Conservation (phyloP, 2,113 vertebrate species). For the Psittacus erithacus region DNA sequence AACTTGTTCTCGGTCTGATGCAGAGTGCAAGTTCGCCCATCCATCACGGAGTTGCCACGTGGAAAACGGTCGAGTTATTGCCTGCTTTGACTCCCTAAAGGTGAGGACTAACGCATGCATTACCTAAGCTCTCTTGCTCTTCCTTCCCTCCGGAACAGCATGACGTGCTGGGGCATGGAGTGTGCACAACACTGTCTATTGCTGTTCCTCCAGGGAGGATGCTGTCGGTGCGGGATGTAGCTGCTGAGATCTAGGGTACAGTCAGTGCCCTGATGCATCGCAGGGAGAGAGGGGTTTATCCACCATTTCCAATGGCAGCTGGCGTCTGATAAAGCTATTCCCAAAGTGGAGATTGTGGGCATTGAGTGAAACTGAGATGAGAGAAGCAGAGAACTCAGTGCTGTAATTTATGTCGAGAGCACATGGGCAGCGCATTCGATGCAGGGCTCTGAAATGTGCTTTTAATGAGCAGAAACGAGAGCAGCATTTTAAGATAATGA, state of each 20-base stretch:
- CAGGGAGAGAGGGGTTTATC: not conserved
- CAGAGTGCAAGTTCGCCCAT: constrained; percentile 98
- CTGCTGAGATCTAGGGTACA: not conserved
- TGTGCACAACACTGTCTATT: not conserved
- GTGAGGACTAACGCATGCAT: constrained; percentile 76
- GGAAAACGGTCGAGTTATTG: constrained; percentile 97
- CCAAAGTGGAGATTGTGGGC: not conserved
- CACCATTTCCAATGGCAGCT: not conserved
- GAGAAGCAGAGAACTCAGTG: not conserved
- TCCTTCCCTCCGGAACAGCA: not conserved
- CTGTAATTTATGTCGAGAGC: not conserved
- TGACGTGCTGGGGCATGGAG: not conserved
- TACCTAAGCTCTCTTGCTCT: constrained; percentile 17
- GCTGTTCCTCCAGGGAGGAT: constrained; percentile 1
- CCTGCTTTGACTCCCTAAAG: constrained; percentile 99
- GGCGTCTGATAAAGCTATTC: not conserved
- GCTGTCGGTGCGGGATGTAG: not conserved
- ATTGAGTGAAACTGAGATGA: not conserved
- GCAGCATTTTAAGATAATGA: constrained; percentile 25
- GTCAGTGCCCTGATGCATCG: not conserved
- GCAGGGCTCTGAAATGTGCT: constrained; percentile 2
- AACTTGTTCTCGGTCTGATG: constrained; percentile 92
- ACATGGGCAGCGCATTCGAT: not conserved
- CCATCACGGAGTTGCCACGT: constrained; percentile 95
- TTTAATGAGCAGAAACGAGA: constrained; percentile 37